Percentiles rank a stretch among this genome's conserved stretches.
Conservation (phyloP, 2,113 vertebrate species). For the Fulica atra region DNA sequence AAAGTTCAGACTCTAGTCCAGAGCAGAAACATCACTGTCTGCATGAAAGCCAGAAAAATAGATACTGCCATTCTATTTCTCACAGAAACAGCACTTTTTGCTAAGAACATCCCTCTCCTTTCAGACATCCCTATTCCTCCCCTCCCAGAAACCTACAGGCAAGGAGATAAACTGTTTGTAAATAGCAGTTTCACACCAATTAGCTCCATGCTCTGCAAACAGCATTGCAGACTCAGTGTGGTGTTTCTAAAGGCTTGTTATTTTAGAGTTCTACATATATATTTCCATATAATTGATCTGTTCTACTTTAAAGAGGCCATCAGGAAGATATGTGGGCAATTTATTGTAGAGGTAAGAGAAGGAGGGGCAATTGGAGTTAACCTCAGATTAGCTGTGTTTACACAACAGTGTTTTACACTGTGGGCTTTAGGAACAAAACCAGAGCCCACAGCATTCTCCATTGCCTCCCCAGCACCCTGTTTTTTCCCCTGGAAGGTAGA, state of each 20-base stretch:
- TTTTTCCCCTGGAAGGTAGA: neutral
- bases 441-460: neutral
- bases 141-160: neutral
- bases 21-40: neutral
- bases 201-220: slow-evolving; percentile 20
- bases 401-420: neutral
- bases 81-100: neutral
- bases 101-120: neutral
- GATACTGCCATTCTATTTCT: neutral
- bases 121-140: neutral
- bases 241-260: slow-evolving; percentile 27
- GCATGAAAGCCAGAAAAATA: neutral
- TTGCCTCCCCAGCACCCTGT: neutral
- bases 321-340: slow-evolving; percentile 48
- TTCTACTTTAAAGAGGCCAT: slow-evolving; percentile 49
- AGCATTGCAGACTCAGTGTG: neutral
- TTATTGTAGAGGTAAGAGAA: slow-evolving; percentile 32
- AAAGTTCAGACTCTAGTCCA: neutral
- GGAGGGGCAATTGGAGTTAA: slow-evolving; percentile 14
- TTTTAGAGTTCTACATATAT: slow-evolving; percentile 8
- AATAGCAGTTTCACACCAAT: slow-evolving; percentile 57
- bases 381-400: slow-evolving; percentile 27
- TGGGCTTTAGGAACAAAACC: neutral
- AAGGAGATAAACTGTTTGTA: slow-evolving; percentile 44
- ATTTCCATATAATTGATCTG: slow-evolving; percentile 64